These are phyloP conservation scores for Anomalospiza imberbis DNA, from an alignment of 2,797 vertebrate genomes.

Conservation along the genomic window DNA sequence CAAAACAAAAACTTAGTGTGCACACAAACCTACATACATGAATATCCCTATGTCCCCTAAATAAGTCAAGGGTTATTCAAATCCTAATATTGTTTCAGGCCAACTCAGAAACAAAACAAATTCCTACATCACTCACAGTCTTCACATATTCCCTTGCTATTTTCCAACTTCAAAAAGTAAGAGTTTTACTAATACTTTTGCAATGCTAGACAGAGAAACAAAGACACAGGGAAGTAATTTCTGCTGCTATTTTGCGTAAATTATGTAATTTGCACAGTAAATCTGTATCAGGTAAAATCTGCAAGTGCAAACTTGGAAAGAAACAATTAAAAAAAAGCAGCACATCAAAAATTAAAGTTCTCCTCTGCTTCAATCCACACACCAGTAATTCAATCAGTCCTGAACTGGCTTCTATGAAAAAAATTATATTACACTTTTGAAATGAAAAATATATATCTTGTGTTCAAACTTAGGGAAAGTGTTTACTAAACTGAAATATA, in stretches of 20 bases:
- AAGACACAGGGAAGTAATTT: constrained; percentile 2
- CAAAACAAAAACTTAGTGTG: not conserved
- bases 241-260: constrained; percentile 6
- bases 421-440: not conserved
- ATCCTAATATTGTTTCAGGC: not conserved
- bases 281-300: not conserved
- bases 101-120: not conserved
- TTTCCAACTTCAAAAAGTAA: not conserved
- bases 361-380: not conserved
- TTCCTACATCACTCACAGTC: not conserved
- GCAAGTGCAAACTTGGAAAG: constrained; percentile 11
- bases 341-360: constrained; percentile 22
- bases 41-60: not conserved
- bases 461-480: not conserved
- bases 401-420: not conserved
- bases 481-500: constrained; percentile 9
- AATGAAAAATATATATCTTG: constrained; percentile 21
- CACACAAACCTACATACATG: not conserved
- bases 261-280: constrained; percentile 18
- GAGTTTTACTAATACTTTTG: not conserved
- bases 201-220: constrained; percentile 1
- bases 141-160: not conserved
- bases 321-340: not conserved
- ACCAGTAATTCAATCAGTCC: constrained; percentile 12
- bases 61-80: not conserved